These are phyloP conservation scores for Petroica traversi DNA, from an alignment of 2,113 vertebrate genomes.

Conservation along the genomic window DNA sequence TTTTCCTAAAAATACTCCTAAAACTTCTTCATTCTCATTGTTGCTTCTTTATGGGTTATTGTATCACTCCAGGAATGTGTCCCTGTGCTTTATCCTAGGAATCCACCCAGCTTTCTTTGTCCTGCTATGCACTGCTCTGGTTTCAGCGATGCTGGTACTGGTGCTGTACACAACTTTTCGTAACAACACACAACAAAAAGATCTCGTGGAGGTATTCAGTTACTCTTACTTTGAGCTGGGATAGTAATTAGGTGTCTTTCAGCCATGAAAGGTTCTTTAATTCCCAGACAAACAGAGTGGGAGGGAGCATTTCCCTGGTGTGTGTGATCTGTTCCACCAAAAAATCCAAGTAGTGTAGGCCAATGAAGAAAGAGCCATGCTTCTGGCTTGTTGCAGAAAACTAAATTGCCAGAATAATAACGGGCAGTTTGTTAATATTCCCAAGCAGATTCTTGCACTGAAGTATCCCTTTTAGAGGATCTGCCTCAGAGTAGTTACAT, in stretches of 20 bases:
- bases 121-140: slow-evolving; percentile 76
- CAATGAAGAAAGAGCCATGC: not conserved
- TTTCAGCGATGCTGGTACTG: slow-evolving; percentile 75
- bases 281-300: accelerated
- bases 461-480: not conserved
- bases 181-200: slow-evolving; percentile 64
- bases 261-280: not conserved
- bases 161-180: slow-evolving; percentile 77
- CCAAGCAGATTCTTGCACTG: not conserved
- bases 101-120: slow-evolving; percentile 77
- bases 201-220: slow-evolving; percentile 74
- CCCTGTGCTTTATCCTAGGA: slow-evolving; percentile 55
- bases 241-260: not conserved
- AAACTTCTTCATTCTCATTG: not conserved
- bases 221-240: not conserved
- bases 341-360: not conserved
- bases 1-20: not conserved
- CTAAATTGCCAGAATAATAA: not conserved
- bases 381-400: not conserved
- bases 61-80: not conserved
- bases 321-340: not conserved
- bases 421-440: not conserved
- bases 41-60: not conserved
- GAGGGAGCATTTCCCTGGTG: not conserved
- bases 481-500: not conserved